Conservation (phyloP, 2,797 vertebrate genomes). For the Gallinago nigripennis region DNA sequence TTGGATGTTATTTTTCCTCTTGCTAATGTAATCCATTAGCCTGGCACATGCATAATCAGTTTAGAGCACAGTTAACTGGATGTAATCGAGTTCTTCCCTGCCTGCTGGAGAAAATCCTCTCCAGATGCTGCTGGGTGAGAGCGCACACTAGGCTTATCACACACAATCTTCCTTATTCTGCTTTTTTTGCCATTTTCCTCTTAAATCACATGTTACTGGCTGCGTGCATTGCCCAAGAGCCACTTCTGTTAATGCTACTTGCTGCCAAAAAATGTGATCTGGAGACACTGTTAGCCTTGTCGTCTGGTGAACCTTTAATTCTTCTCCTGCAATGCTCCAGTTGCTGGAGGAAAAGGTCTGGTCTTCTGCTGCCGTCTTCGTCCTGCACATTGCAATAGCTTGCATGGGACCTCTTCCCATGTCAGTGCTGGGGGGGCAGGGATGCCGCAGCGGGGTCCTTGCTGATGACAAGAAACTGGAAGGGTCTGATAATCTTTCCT, state of each 20-base stretch:
- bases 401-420: not conserved
- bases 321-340: not conserved
- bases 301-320: not conserved
- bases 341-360: not conserved
- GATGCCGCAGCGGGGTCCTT: not conserved
- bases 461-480: not conserved
- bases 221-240: not conserved
- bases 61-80: conserved; percentile 99
- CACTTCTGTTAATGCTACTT: not conserved
- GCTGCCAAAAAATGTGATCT: conserved; percentile 19
- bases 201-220: conserved; percentile 5
- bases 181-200: conserved; percentile 44
- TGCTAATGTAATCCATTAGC: conserved; percentile 99
- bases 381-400: not conserved
- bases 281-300: not conserved
- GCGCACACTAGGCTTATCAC: conserved; percentile 72
- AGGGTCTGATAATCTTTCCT: not conserved
- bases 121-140: conserved; percentile 90
- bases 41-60: conserved; percentile 99
- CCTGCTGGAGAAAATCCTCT: conserved; percentile 98
- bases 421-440: not conserved
- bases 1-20: conserved; percentile 99
- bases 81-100: conserved; percentile 99
- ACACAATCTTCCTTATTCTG: conserved; percentile 63
- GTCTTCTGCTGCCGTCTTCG: conserved; percentile 14